Conservation (phyloP, 2,797 vertebrate genomes). For the Coregonus sp. region DNA sequence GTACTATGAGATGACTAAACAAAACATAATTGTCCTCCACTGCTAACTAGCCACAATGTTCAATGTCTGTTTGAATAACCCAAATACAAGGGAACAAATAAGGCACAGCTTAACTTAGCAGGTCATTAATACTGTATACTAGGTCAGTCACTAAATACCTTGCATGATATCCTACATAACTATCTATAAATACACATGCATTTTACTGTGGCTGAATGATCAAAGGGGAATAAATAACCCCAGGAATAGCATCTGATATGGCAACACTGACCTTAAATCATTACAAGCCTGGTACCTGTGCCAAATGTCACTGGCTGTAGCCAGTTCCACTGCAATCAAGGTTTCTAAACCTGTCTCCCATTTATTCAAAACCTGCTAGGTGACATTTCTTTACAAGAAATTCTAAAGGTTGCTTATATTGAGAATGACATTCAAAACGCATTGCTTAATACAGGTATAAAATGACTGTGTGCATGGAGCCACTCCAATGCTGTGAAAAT, state of each 20-base stretch:
- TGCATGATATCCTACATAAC: neutral
- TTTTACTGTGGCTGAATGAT: slow-evolving; percentile 30
- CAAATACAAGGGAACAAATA: neutral
- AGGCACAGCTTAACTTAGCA: neutral
- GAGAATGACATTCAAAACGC: neutral
- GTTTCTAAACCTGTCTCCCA: neutral
- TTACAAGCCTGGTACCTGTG: slow-evolving; percentile 5
- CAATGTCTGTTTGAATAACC: neutral
- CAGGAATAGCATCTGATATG: slow-evolving; percentile 24
- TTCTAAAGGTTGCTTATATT: neutral
- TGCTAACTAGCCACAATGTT: neutral
- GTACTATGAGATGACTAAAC: neutral
- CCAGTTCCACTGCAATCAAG: neutral
- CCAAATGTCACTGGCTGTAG: slow-evolving; percentile 39
- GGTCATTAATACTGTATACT: neutral
- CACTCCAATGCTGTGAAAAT: slow-evolving; percentile 48
- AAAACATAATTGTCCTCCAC: neutral
- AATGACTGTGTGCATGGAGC: neutral
- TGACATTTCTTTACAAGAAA: neutral
- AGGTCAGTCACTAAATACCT: slow-evolving; percentile 8
- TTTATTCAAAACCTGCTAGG: neutral
- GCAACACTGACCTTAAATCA: slow-evolving; percentile 26
- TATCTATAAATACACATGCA: slow-evolving; percentile 33
- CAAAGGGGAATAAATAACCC: slow-evolving; percentile 22
- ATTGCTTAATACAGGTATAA: slow-evolving; percentile 10